Conservation (phyloP, 2,797 vertebrate species). For the Serranus cabrilla region DNA sequence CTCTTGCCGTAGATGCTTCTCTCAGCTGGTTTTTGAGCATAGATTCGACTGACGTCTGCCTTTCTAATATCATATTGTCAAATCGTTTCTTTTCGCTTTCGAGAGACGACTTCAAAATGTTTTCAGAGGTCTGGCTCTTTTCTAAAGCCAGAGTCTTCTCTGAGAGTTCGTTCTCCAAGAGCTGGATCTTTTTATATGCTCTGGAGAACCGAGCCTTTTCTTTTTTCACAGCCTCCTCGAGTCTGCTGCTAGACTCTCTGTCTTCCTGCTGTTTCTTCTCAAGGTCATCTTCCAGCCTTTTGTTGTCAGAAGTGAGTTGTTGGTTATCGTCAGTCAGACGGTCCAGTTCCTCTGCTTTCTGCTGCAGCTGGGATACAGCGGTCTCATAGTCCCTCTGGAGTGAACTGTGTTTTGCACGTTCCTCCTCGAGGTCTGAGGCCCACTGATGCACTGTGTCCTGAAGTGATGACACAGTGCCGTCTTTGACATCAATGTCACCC, state of each 20-base stretch:
- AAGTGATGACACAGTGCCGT: neutral
- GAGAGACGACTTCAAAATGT: neutral
- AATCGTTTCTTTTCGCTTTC: neutral
- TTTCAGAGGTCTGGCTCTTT: neutral
- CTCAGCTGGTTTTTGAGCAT: neutral
- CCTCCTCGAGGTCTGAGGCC: neutral
- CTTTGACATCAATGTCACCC: neutral
- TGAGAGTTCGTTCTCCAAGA: no score
- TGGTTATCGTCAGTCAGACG: neutral
- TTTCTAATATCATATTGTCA: neutral
- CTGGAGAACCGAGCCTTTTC: neutral
- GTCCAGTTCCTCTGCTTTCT: neutral
- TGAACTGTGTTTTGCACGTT: neutral
- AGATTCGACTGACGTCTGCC: neutral
- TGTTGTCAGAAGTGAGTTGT: neutral
- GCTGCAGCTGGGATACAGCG: neutral
- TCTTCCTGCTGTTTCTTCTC: neutral
- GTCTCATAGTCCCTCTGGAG: neutral
- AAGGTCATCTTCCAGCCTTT: neutral
- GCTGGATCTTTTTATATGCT: neutral
- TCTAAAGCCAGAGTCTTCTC: conserved; percentile 1
- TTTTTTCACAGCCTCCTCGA: neutral
- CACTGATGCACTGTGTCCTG: neutral
- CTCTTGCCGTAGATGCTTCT: neutral
- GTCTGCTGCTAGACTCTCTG: neutral